Evolutionary conservation across 2,888 invertebrate genomes (phyloP).

Genomic region (Microdon myrmicae): DNA sequence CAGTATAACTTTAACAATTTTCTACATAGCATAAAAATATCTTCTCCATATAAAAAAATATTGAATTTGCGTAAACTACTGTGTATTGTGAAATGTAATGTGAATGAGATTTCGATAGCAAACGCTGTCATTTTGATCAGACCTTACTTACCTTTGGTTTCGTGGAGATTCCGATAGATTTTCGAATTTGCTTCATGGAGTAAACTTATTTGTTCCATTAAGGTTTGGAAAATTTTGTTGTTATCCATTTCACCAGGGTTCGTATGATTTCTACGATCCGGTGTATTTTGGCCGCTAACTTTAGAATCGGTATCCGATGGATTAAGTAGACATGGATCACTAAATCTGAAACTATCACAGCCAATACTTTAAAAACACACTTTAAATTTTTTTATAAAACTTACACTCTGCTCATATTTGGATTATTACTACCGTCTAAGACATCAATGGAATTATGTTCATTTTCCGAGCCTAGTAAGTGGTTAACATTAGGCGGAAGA

Average conservation of each 20-base stretch:
- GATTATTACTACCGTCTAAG: slow-evolving; percentile 64
- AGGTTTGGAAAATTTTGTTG: slow-evolving; percentile 66
- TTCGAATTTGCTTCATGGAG: slow-evolving; percentile 79
- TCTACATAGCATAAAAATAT: too few species aligned
- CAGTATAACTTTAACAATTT: too few species aligned
- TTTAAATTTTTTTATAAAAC: slow-evolving; percentile 1
- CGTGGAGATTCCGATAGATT: slow-evolving; percentile 79
- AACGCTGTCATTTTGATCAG: too few species aligned
- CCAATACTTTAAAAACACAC: slow-evolving; percentile 23
- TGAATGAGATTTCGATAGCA: neutral
- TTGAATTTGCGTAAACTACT: too few species aligned
- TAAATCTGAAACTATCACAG: slow-evolving; percentile 62
- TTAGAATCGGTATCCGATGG: slow-evolving; percentile 66
- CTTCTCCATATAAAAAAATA: too few species aligned
- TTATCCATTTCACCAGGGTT: slow-evolving; percentile 60
- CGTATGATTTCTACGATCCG: slow-evolving; percentile 60
- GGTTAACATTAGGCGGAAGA: slow-evolving; percentile 77
- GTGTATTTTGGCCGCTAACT: slow-evolving; percentile 64
- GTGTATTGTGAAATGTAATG: neutral
- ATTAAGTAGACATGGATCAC: slow-evolving; percentile 66
- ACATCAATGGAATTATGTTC: slow-evolving; percentile 65
- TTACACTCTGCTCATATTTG: slow-evolving; percentile 63
- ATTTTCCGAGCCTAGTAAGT: slow-evolving; percentile 62
- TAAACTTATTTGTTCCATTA: slow-evolving; percentile 78
- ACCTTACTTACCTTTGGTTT: slow-evolving; percentile 74